phyloP scores from a whole-genome alignment of 2,113 vertebrate genomes.

The Lasiurus borealis region DNA sequence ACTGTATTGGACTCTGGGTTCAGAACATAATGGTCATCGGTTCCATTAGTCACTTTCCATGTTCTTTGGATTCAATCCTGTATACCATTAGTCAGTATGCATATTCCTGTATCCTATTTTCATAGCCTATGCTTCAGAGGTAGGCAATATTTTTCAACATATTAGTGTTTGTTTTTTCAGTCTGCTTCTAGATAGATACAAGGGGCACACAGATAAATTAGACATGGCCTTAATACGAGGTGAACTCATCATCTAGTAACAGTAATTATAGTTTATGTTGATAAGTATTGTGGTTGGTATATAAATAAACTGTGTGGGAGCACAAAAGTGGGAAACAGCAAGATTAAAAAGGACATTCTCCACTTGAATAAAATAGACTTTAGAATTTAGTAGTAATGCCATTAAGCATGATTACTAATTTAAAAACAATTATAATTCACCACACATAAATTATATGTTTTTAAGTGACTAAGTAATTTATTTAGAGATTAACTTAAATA shows the following conservation, averaged over 20 bases:
- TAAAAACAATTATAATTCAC: slow-evolving; percentile 22
- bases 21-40: neutral
- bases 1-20: neutral
- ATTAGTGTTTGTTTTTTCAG: neutral
- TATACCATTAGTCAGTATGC: neutral
- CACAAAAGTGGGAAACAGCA: neutral
- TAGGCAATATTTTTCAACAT: neutral
- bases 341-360: slow-evolving; percentile 30
- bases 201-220: neutral
- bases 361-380: slow-evolving; percentile 4
- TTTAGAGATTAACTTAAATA: slow-evolving; percentile 41
- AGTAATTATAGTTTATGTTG: neutral
- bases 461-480: slow-evolving; percentile 53
- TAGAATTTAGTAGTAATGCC: neutral
- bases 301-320: neutral
- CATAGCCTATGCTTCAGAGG: neutral
- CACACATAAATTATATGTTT: slow-evolving; percentile 1
- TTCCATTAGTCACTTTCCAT: neutral
- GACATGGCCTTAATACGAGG: neutral
- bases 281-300: neutral
- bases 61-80: slow-evolving; percentile 14
- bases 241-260: neutral
- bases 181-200: neutral
- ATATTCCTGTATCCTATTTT: neutral
- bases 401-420: slow-evolving; percentile 12